phyloP scores from a whole-genome alignment of 2,797 vertebrate genomes.

The Chelidonichthys spinosus region DNA sequence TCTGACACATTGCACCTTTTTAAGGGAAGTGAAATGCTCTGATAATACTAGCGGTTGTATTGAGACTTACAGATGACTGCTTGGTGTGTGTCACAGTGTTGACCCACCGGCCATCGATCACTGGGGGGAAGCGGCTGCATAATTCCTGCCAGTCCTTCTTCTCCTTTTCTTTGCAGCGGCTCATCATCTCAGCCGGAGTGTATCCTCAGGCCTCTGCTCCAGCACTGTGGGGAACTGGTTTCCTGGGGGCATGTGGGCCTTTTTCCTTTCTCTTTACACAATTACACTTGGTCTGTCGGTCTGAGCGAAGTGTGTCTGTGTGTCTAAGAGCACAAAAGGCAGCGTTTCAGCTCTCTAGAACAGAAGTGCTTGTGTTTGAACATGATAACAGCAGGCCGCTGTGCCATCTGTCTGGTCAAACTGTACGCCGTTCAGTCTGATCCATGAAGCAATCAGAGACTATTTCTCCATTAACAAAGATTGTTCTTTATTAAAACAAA shows the following conservation, averaged over 20 bases:
- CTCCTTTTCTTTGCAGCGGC: conserved; percentile 45
- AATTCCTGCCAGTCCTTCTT: conserved; percentile 8
- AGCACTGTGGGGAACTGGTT: conserved; percentile 42
- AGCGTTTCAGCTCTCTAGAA: background rate
- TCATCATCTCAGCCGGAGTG: conserved; percentile 51
- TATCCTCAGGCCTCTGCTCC: conserved; percentile 10
- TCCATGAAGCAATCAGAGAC: background rate
- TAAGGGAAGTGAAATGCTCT: background rate
- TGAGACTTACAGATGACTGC: background rate
- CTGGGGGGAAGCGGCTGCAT: conserved; percentile 23
- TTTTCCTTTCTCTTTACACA: conserved; percentile 29
- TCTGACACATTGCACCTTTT: background rate
- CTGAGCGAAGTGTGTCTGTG: conserved; percentile 27
- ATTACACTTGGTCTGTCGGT: conserved; percentile 44
- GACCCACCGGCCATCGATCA: conserved; percentile 22
- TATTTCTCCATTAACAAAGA: background rate
- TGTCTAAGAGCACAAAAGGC: conserved; percentile 25
- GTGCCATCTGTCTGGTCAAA: background rate
- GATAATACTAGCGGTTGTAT: background rate
- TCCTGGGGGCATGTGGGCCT: conserved; percentile 37
- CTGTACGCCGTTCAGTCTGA: background rate
- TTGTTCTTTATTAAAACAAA: background rate
- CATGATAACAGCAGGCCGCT: background rate
- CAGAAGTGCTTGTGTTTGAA: background rate
- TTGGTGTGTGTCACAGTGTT: conserved; percentile 9